Conservation (phyloP, 1,140 invertebrate genomes). For the Delia radicum region DNA sequence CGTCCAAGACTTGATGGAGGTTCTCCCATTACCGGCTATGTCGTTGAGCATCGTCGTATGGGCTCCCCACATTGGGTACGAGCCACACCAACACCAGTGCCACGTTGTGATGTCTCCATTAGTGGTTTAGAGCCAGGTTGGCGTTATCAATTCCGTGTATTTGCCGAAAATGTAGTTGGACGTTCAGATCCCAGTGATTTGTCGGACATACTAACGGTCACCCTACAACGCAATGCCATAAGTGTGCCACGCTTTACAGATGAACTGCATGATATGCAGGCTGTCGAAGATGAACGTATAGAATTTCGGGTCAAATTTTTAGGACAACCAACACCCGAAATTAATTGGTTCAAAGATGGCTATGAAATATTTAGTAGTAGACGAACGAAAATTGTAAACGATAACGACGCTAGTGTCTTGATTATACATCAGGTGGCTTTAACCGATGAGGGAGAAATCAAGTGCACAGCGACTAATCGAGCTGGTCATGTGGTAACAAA, state of each 20-base stretch:
- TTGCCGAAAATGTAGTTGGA: constrained; percentile 82
- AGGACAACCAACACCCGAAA: constrained; percentile 80
- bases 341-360: constrained; percentile 92
- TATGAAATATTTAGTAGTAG: constrained; percentile 82
- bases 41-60: constrained; percentile 76
- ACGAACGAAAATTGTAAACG: constrained; percentile 74
- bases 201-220: constrained; percentile 76
- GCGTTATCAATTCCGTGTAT: constrained; percentile 86
- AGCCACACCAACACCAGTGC: constrained; percentile 69
- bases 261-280: constrained; percentile 66
- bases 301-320: constrained; percentile 80
- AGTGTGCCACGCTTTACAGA: constrained; percentile 69
- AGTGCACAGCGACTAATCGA: constrained; percentile 83
- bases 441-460: constrained; percentile 83
- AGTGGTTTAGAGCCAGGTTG: constrained; percentile 81
- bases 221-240: constrained; percentile 66
- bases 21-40: constrained; percentile 81
- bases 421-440: constrained; percentile 78
- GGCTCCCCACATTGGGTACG: constrained; percentile 77
- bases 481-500: constrained; percentile 75
- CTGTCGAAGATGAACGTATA: constrained; percentile 77
- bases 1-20: constrained; percentile 82
- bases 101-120: constrained; percentile 70
- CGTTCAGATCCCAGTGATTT: constrained; percentile 75
- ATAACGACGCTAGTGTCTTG: constrained; percentile 74